Evolutionary conservation across 1,140 invertebrate species (phyloP).

Genomic region (Lordiphosa collinella): DNA sequence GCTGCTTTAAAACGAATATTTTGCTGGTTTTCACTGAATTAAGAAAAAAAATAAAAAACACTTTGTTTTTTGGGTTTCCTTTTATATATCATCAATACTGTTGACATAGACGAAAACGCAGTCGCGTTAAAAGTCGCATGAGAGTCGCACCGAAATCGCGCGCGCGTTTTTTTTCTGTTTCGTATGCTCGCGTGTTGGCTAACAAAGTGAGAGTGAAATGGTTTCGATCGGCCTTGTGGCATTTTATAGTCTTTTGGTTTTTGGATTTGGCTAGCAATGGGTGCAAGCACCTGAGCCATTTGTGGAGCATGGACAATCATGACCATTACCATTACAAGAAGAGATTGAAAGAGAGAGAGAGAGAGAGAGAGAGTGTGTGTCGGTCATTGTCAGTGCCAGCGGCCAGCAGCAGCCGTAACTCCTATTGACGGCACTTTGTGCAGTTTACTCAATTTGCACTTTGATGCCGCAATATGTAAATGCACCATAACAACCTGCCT

Average conservation of each 20-base stretch:
- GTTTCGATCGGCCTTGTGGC: slow-evolving; percentile 29
- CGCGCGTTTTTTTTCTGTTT: slow-evolving; percentile 6
- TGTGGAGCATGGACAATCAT: not conserved
- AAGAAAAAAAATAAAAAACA: slow-evolving; percentile 28
- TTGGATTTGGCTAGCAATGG: slow-evolving; percentile 19
- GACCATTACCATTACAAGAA: no score
- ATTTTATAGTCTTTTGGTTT: slow-evolving; percentile 49
- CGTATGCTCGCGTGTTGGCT: slow-evolving; percentile 49
- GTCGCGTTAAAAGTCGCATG: not conserved
- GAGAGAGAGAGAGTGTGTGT: not conserved
- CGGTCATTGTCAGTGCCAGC: slow-evolving; percentile 8
- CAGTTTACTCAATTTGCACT: no score
- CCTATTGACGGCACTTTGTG: no score
- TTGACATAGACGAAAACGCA: slow-evolving; percentile 8
- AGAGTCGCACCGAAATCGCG: slow-evolving; percentile 7
- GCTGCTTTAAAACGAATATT: slow-evolving; percentile 23
- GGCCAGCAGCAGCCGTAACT: not conserved
- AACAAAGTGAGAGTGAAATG: slow-evolving; percentile 74
- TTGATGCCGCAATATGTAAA: no score
- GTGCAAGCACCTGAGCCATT: slow-evolving; percentile 60
- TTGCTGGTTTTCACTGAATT: slow-evolving; percentile 29
- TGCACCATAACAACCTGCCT: no score
- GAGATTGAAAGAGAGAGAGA: no score
- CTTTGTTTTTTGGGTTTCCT: not conserved
- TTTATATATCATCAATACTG: slow-evolving; percentile 4